phyloP scores from a whole-genome alignment of 2,797 vertebrate genomes.

The Pantherophis alleghaniensis region DNA sequence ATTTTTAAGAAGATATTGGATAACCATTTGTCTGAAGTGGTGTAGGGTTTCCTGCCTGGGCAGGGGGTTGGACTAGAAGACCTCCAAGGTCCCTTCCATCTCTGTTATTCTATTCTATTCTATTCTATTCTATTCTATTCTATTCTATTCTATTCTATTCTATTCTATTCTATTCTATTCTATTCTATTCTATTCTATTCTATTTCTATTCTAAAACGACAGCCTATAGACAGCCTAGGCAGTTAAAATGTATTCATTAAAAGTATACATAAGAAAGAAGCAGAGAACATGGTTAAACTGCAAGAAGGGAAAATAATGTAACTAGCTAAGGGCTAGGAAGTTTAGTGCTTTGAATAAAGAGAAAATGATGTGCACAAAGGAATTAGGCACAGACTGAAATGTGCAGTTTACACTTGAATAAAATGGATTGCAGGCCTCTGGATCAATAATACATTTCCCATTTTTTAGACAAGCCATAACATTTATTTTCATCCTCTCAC shows the following conservation, averaged over 20 bases:
- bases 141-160: too few species aligned
- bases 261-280: not conserved
- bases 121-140: too few species aligned
- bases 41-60: too few species aligned
- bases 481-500: not conserved
- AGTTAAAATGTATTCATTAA: not conserved
- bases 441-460: not conserved
- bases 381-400: not conserved
- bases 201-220: too few species aligned
- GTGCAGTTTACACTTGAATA: not conserved
- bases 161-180: too few species aligned
- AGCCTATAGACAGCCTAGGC: not conserved
- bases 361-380: not conserved
- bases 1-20: too few species aligned
- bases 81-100: too few species aligned
- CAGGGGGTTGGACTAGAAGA: too few species aligned
- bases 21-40: too few species aligned
- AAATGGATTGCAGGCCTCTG: not conserved
- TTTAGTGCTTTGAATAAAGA: not conserved
- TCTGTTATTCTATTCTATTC: too few species aligned
- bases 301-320: not conserved
- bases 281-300: not conserved
- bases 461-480: slow-evolving; percentile 7
- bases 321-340: not conserved
- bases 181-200: too few species aligned